phyloP scores from a whole-genome alignment of 2,113 vertebrate genomes.

The Syngnathus typhle region DNA sequence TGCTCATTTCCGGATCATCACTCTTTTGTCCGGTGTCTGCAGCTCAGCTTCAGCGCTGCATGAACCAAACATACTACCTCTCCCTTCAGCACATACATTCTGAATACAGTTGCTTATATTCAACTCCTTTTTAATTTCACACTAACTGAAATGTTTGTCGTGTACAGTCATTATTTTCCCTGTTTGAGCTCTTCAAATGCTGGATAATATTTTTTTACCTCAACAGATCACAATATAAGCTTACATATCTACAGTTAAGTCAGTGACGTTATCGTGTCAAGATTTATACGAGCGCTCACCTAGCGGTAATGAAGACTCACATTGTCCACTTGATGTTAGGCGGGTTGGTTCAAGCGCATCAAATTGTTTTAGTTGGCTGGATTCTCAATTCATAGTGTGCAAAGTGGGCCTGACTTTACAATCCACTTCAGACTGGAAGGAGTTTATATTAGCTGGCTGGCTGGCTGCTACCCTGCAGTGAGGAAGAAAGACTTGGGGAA shows the following conservation, averaged over 20 bases:
- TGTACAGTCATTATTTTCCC: slow-evolving; percentile 31
- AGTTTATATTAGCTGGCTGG: neutral
- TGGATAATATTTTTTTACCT: slow-evolving; percentile 64
- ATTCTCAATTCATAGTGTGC: neutral
- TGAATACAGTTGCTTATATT: slow-evolving; percentile 17
- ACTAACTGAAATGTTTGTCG: slow-evolving; percentile 35
- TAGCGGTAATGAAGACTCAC: neutral
- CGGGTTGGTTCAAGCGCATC: neutral
- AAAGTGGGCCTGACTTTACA: neutral
- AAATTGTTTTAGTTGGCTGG: neutral
- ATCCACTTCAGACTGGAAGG: neutral
- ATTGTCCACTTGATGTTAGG: neutral
- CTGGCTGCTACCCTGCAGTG: neutral
- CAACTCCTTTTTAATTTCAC: slow-evolving; percentile 44
- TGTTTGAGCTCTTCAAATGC: slow-evolving; percentile 52
- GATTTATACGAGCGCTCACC: neutral
- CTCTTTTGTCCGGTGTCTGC: slow-evolving; percentile 11
- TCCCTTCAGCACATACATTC: slow-evolving; percentile 52
- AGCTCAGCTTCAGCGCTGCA: slow-evolving; percentile 49
- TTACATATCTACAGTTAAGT: slow-evolving; percentile 26
- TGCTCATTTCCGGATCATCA: slow-evolving; percentile 34
- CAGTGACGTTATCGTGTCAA: slow-evolving; percentile 7
- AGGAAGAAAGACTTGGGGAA: neutral
- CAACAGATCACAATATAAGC: slow-evolving; percentile 39
- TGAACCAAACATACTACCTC: slow-evolving; percentile 75